A percentile compares a stretch with the other conserved stretches of the same genome.
phyloP scores from a whole-genome alignment of 2,888 invertebrate species.

The Synanthedon myopaeformis region DNA sequence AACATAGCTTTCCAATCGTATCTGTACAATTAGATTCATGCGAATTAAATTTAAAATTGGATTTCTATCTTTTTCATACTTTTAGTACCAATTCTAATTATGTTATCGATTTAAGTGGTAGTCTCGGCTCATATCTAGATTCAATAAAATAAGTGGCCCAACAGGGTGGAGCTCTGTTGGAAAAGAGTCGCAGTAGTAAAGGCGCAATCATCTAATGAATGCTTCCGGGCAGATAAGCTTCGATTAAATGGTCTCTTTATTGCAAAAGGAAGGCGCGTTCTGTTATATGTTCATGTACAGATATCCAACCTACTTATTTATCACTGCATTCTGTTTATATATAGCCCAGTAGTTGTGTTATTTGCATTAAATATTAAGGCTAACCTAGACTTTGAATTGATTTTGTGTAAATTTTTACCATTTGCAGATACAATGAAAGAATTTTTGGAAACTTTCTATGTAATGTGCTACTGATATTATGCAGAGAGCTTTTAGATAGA shows the following conservation, averaged over 20 bases:
- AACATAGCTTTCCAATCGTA: too few species aligned
- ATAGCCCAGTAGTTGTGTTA: not conserved
- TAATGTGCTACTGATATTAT: too few species aligned
- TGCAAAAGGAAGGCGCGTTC: conserved; percentile 63
- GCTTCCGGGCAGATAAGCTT: conserved; percentile 69
- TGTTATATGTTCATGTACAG: conserved; percentile 61
- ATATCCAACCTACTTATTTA: conserved; percentile 31
- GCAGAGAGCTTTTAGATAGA: too few species aligned
- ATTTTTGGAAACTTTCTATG: too few species aligned
- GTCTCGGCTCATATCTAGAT: not conserved
- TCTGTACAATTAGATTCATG: too few species aligned
- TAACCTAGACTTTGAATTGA: too few species aligned
- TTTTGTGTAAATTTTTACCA: too few species aligned
- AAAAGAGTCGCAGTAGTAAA: conserved; percentile 58
- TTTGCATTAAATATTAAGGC: conserved; percentile 2
- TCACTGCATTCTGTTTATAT: not conserved
- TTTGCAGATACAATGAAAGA: too few species aligned
- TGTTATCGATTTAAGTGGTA: too few species aligned
- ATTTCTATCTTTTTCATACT: too few species aligned
- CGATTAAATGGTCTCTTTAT: conserved; percentile 70
- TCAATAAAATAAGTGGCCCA: conserved; percentile 7
- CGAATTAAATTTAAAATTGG: too few species aligned
- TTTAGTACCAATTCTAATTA: too few species aligned
- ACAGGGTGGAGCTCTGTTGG: conserved; percentile 31
- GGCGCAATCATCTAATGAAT: conserved; percentile 71